Conservation (phyloP, 2,113 vertebrate species). For the Mystacornis crossleyi region DNA sequence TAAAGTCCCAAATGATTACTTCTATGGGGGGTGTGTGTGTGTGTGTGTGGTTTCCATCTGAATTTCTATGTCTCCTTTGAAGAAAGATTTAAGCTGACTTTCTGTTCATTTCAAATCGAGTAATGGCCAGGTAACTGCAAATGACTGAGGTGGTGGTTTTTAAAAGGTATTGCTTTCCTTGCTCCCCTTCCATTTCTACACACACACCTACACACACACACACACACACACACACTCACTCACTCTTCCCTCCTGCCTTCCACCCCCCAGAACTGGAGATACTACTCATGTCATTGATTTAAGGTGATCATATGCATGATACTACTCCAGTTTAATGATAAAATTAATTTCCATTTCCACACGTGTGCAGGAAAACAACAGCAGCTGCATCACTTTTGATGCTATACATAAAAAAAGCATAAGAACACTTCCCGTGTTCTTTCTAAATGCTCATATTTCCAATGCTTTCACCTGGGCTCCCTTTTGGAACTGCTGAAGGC, state of each 20-base stretch:
- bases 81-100: background rate
- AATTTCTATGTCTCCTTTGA: background rate
- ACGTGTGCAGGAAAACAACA: background rate
- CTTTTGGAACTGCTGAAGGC: background rate
- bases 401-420: background rate
- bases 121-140: background rate
- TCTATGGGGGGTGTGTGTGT: fast-evolving
- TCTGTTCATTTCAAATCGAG: background rate
- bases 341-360: background rate
- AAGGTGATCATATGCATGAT: background rate
- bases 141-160: background rate
- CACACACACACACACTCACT: no score
- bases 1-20: background rate
- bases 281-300: background rate
- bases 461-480: background rate
- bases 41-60: fast-evolving
- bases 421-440: background rate
- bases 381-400: background rate
- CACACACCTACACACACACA: fast-evolving
- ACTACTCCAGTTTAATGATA: background rate
- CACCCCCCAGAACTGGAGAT: background rate
- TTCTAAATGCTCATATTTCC: background rate
- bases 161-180: background rate
- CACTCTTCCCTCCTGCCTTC: background rate
- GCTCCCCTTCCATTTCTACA: background rate